These are phyloP conservation scores for Athripsodes cinereus DNA, from an alignment of 2,888 invertebrate genomes.

Conservation along the genomic window DNA sequence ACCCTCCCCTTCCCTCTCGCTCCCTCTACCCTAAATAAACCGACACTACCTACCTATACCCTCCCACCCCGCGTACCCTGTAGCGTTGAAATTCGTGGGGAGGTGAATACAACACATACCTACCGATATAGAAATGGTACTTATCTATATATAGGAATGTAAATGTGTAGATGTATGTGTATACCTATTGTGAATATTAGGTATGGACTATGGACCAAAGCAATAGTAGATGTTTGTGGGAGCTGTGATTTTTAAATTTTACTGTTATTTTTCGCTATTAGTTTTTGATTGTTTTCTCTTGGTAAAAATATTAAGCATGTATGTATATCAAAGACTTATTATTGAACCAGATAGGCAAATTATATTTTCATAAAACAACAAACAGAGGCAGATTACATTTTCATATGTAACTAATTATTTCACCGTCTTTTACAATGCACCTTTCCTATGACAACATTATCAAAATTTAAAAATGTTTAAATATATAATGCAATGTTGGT, in stretches of 20 bases:
- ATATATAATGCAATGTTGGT: no score
- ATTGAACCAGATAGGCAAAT: no score
- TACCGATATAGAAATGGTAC: not conserved
- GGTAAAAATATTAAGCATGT: no score
- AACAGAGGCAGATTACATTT: no score
- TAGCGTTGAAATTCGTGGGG: constrained; percentile 9
- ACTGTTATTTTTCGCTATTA: not conserved
- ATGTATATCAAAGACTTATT: no score
- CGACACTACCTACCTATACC: no score
- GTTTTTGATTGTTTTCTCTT: no score
- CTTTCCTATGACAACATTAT: no score
- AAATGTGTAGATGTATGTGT: not conserved
- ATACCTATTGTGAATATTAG: not conserved
- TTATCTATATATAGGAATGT: not conserved
- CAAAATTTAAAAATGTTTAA: no score
- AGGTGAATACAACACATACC: not conserved
- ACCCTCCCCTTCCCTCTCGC: not conserved
- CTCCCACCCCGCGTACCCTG: constrained; percentile 8
- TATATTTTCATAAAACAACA: no score
- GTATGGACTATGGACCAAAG: not conserved
- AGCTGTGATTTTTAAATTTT: not conserved
- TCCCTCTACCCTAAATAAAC: constrained; percentile 6
- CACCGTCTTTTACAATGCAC: no score
- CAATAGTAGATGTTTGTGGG: not conserved
- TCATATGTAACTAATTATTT: no score